Evolutionary conservation across 1,140 invertebrate genomes (phyloP), one percentile per base, ranked within the genome.

Genomic region (Cheumatopsyche charites): DNA sequence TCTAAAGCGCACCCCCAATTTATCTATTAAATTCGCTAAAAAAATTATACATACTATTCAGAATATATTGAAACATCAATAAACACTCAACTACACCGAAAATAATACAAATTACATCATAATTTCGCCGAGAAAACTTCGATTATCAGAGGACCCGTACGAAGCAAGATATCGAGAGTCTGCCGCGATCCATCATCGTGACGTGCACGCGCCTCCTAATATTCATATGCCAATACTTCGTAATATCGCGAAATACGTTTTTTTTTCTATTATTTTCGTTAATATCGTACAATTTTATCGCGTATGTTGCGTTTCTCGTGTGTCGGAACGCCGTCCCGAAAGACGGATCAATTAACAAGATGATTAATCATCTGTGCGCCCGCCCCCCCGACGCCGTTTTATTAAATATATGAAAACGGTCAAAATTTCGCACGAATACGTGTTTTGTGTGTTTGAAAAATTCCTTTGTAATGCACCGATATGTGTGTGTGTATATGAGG

Each of bases 331-430:
- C 17, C 49, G 26, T 68, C 66, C 66, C 49, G 45, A 36, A 42
- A 55, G 66, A 58, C 66, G 45, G 25, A 68, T 68, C 66, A 68
- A 68, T 68, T 68, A 68, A 68, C 26, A 12, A 23, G 19, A 21
- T 68, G 66, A 68, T 68, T 68, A 68, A 68, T 68, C 66, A 45
- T 23, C 19, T 19, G 3, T 36, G 29, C 29, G 9, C 66, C 55
- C 45, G 19, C 55, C 19, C 55, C n/a, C n/a, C n/a, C n/a, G n/a
- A n/a, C n/a, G 12, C 12, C 55, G 55, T 68, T 67, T 63, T 68
- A 55, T 68, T 41, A 55, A 68, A 68, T 42, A n/a, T n/a, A 52
- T 45, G 47, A 23, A 68, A 66, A 47, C 41, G 55, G 55, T 63
- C 62, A 63, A 63, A 52, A 68, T 55, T 45, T 42, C 36, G 19